Evolutionary conservation across 2,113 vertebrate genomes (phyloP).

Genomic region (Crotalus viridis): DNA sequence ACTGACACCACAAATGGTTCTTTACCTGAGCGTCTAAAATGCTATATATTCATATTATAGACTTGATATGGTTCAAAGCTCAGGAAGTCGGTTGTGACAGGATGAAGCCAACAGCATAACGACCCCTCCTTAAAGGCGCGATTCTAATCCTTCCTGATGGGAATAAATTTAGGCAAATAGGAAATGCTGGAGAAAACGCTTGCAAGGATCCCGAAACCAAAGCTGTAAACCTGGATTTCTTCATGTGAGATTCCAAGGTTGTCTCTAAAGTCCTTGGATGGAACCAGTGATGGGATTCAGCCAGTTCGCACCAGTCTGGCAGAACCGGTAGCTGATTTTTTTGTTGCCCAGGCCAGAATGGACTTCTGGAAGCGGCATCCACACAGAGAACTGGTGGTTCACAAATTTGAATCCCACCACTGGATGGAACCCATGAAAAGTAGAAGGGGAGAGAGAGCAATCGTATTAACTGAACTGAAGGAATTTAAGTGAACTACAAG

Average conservation of each 20-base stretch:
- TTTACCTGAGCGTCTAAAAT: neutral
- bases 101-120: too few relatives aligned
- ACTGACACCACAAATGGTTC: too few relatives aligned
- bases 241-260: neutral
- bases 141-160: neutral
- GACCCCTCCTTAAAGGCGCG: neutral
- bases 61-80: neutral
- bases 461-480: neutral
- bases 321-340: too few relatives aligned
- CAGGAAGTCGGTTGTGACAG: neutral
- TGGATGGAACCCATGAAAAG: neutral
- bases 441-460: neutral
- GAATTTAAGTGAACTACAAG: neutral
- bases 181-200: neutral
- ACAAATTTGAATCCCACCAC: too few relatives aligned
- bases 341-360: too few relatives aligned
- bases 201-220: neutral
- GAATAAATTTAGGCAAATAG: neutral
- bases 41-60: too few relatives aligned
- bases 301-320: too few relatives aligned
- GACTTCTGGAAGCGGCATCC: too few relatives aligned
- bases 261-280: neutral
- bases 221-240: neutral
- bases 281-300: too few relatives aligned
- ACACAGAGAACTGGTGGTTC: too few relatives aligned